A percentile compares a stretch with the other conserved stretches of the same genome.
Evolutionary conservation across 2,888 invertebrate species (phyloP).

Genomic region (Scelioninae gen. 2): DNA sequence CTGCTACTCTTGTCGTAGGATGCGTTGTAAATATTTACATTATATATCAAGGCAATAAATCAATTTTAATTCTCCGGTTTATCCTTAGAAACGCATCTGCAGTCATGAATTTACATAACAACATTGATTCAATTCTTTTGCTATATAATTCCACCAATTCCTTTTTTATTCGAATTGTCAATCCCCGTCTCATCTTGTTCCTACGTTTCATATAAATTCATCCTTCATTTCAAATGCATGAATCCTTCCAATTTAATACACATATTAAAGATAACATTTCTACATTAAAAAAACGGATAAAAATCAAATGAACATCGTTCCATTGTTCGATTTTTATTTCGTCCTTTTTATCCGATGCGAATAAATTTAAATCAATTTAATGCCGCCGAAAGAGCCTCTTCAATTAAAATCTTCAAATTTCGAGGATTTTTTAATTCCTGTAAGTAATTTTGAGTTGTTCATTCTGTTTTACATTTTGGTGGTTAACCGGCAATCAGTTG

Average conservation of each 20-base stretch:
- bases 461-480: too few relatives aligned
- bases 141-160: background rate
- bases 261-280: conserved; percentile 9
- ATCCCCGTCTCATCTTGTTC: background rate
- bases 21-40: conserved; percentile 44
- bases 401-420: too few relatives aligned
- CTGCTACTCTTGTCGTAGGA: conserved; percentile 41
- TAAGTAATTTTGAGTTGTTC: too few relatives aligned
- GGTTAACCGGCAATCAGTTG: too few relatives aligned
- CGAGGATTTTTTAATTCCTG: too few relatives aligned
- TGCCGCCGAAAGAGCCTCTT: too few relatives aligned
- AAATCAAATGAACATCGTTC: background rate
- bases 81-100: conserved; percentile 40
- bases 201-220: background rate
- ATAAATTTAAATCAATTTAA: too few relatives aligned
- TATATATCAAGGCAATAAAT: conserved; percentile 44
- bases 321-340: background rate
- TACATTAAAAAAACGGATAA: background rate
- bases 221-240: conserved; percentile 4
- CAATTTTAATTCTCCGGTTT: conserved; percentile 36
- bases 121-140: conserved; percentile 16
- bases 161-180: background rate
- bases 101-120: conserved; percentile 32
- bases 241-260: background rate
- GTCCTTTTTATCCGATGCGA: too few relatives aligned